These are phyloP conservation scores for Acleris literana DNA, from an alignment of 2,888 invertebrate genomes.

Conservation along the genomic window DNA sequence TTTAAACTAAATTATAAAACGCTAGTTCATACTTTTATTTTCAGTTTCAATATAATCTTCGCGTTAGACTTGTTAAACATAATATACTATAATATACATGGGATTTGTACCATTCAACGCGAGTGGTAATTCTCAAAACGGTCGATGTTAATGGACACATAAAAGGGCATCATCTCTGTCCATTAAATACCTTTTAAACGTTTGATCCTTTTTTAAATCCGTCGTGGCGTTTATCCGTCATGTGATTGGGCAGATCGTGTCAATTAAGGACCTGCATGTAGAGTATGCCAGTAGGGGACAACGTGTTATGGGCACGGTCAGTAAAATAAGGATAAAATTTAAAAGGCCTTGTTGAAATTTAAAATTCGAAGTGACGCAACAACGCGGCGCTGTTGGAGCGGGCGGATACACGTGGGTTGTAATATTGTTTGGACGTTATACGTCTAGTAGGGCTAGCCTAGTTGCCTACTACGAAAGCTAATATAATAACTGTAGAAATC, in stretches of 20 bases:
- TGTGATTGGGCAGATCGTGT: conserved; percentile 66
- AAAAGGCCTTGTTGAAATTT: too few species aligned
- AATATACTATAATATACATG: neutral
- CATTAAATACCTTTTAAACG: conserved; percentile 83
- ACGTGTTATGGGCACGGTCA: neutral
- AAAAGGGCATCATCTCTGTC: conserved; percentile 80
- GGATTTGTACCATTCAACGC: conserved; percentile 49
- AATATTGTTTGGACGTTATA: too few species aligned
- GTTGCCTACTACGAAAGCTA: too few species aligned
- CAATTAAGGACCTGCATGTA: conserved; percentile 64
- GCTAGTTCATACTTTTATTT: neutral
- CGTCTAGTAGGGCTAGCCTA: too few species aligned
- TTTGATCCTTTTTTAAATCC: conserved; percentile 82
- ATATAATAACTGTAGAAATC: too few species aligned
- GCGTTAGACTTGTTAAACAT: too few species aligned
- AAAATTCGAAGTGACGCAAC: too few species aligned
- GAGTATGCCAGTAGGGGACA: conserved; percentile 5
- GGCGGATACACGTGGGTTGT: too few species aligned
- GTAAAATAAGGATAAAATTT: too few species aligned
- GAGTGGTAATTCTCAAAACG: conserved; percentile 77
- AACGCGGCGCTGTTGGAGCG: too few species aligned
- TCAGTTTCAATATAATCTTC: neutral
- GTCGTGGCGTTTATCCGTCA: conserved; percentile 71
- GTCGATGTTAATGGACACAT: conserved; percentile 77
- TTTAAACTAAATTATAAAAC: conserved; percentile 7